These are phyloP conservation scores for Mystacornis crossleyi DNA, from an alignment of 2,113 vertebrate species.

Conservation along the genomic window DNA sequence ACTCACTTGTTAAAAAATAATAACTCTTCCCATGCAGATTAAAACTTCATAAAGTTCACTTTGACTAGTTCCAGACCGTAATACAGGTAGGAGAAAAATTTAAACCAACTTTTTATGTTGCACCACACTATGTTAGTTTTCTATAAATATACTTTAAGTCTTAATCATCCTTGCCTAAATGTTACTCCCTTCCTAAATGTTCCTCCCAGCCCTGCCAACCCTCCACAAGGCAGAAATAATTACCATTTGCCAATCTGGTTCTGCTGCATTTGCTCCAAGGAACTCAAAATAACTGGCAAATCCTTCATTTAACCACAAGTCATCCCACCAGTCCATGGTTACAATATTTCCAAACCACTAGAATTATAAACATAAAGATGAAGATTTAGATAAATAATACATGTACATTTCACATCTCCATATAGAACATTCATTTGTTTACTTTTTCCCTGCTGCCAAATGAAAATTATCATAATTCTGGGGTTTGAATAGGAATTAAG, in stretches of 20 bases:
- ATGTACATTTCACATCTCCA: background rate
- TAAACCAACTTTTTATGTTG: background rate
- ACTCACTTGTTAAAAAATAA: background rate
- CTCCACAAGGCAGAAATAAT: conserved; percentile 41
- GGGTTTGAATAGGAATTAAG: background rate
- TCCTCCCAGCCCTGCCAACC: background rate
- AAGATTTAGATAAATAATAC: background rate
- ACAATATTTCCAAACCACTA: conserved; percentile 99
- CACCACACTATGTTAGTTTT: background rate
- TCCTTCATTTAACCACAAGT: conserved; percentile 96
- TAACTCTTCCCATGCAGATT: background rate
- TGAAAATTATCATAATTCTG: background rate
- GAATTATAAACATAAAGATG: conserved; percentile 22
- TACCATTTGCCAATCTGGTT: conserved; percentile 89
- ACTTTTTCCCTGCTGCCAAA: background rate
- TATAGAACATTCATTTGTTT: background rate
- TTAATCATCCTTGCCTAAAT: background rate
- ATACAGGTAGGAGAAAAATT: background rate
- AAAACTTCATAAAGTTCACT: background rate
- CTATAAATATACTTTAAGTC: background rate
- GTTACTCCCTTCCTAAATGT: background rate
- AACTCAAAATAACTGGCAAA: conserved; percentile 97
- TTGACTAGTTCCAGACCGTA: background rate
- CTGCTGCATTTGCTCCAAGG: conserved; percentile 81
- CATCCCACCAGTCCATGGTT: conserved; percentile 99